Evolutionary conservation across 2,797 vertebrate species (phyloP).

Genomic region (Gouania willdenowi): DNA sequence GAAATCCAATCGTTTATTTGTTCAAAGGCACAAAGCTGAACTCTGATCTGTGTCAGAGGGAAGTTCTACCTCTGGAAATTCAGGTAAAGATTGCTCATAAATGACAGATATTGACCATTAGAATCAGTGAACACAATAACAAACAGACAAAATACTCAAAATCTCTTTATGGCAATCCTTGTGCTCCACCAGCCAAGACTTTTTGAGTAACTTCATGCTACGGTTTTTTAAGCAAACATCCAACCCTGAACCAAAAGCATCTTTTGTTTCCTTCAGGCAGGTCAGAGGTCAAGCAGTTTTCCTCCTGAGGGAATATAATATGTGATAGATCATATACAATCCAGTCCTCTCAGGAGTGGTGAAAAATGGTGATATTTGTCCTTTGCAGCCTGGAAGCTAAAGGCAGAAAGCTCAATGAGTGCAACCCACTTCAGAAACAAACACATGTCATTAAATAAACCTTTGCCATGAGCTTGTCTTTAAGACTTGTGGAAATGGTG

Average conservation of each 20-base stretch:
- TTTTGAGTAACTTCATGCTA: slow-evolving; percentile 37
- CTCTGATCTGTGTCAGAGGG: slow-evolving; percentile 37
- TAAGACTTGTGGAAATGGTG: not conserved
- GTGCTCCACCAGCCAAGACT: not conserved
- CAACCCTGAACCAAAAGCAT: slow-evolving; percentile 33
- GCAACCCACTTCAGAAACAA: slow-evolving; percentile 17
- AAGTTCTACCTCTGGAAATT: slow-evolving; percentile 42
- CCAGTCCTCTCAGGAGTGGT: slow-evolving; percentile 32
- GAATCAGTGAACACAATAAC: slow-evolving; percentile 14
- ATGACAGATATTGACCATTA: slow-evolving; percentile 27
- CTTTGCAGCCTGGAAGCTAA: slow-evolving; percentile 26
- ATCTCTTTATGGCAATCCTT: not conserved
- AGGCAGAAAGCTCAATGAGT: slow-evolving; percentile 20
- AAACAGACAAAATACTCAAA: slow-evolving; percentile 28
- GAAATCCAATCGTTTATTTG: not conserved
- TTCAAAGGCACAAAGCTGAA: slow-evolving; percentile 24
- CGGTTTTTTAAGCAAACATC: slow-evolving; percentile 19
- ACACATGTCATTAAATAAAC: not conserved
- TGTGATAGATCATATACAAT: slow-evolving; percentile 42
- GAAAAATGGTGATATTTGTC: slow-evolving; percentile 15
- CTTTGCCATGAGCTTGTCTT: slow-evolving; percentile 1
- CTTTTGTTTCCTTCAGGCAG: slow-evolving; percentile 32
- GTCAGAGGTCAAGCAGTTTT: slow-evolving; percentile 27
- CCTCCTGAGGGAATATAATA: too few relatives aligned
- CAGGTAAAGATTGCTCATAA: slow-evolving; percentile 29